Conservation (phyloP, 2,797 vertebrate species). For the Spheniscus humboldti region DNA sequence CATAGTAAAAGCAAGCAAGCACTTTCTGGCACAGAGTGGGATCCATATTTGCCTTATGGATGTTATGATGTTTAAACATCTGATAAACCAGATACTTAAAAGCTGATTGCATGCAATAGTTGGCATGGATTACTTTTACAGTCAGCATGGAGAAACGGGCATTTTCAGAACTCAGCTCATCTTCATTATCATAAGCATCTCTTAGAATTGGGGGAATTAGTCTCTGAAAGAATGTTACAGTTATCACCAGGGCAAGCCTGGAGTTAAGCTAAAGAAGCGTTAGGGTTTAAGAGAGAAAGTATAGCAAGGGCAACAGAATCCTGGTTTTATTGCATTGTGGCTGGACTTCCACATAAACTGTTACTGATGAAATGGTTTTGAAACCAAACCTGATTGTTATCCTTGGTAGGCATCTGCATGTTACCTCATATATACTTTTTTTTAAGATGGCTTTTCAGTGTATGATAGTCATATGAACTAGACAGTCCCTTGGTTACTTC, state of each 20-base stretch:
- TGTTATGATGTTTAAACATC: background rate
- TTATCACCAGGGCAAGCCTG: background rate
- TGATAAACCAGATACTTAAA: background rate
- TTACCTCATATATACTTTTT: background rate
- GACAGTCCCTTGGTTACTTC: background rate
- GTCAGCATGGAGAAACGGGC: background rate
- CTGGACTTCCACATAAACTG: background rate
- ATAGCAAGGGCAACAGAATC: background rate
- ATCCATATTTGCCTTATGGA: background rate
- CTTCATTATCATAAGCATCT: background rate
- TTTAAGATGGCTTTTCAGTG: background rate
- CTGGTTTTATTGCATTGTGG: background rate
- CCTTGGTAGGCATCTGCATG: background rate
- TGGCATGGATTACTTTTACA: background rate
- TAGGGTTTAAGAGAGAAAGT: background rate
- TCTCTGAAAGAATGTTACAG: background rate
- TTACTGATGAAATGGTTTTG: background rate
- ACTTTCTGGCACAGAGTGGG: background rate
- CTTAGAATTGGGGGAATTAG: background rate
- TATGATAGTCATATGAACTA: background rate
- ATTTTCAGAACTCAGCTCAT: background rate
- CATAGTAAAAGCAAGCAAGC: background rate
- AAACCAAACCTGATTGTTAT: background rate
- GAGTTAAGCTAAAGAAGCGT: background rate
- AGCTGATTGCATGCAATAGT: background rate